phyloP scores from a whole-genome alignment of 2,797 vertebrate species.

The Phaenicophaeus curvirostris region DNA sequence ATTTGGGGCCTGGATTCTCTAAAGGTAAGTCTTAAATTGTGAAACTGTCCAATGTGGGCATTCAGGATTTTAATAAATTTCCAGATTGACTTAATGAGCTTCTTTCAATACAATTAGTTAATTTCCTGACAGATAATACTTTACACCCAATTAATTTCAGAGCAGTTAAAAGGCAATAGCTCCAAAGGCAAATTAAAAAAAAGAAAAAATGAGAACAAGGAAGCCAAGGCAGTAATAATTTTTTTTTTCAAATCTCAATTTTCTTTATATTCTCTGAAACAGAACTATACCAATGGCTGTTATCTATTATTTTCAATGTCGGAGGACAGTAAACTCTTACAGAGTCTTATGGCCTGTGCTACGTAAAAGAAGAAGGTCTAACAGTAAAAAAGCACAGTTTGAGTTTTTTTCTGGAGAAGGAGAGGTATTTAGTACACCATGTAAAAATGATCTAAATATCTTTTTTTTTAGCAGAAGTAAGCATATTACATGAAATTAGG shows the following conservation, averaged over 20 bases:
- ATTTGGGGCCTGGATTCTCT: neutral
- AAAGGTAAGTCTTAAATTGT: neutral
- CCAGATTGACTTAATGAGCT: neutral
- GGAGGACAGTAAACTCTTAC: neutral
- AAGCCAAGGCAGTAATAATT: neutral
- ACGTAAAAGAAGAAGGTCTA: neutral
- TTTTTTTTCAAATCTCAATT: neutral
- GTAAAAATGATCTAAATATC: neutral
- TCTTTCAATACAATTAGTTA: conserved; percentile 16
- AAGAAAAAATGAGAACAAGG: neutral
- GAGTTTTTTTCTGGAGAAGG: neutral
- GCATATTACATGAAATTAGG: neutral
- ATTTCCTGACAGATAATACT: conserved; percentile 37
- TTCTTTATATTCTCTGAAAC: neutral
- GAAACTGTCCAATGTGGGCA: neutral
- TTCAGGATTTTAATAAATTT: conserved; percentile 12
- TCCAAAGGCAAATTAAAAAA: conserved; percentile 2
- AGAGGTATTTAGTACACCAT: neutral
- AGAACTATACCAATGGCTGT: neutral
- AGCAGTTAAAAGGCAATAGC: conserved; percentile 10
- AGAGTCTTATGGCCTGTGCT: neutral
- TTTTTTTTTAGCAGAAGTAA: neutral
- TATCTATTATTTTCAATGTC: neutral
- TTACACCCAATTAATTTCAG: conserved; percentile 44
- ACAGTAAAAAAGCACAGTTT: neutral